A percentile compares a stretch with the other conserved stretches of the same genome.
These are phyloP conservation scores for Tachysurus fulvidraco DNA, from an alignment of 2,113 vertebrate genomes.

Conservation along the genomic window DNA sequence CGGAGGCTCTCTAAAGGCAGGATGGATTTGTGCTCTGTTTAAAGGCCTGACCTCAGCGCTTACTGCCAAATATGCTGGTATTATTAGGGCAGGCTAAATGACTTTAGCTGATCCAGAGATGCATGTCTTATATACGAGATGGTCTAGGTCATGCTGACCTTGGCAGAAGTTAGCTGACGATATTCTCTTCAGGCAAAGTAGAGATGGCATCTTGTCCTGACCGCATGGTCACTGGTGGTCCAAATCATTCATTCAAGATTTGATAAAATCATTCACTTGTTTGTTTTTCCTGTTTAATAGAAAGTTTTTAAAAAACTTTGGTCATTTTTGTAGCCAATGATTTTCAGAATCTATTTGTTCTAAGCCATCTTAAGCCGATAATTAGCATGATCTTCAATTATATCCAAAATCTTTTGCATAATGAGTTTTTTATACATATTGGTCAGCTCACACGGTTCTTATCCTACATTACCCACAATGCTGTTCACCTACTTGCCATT, in stretches of 20 bases:
- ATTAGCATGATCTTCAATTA: neutral
- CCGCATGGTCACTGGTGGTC: neutral
- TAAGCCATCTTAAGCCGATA: neutral
- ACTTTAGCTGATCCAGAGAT: constrained; percentile 61
- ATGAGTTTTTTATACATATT: neutral
- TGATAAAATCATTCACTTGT: too few species aligned
- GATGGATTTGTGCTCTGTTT: constrained; percentile 78
- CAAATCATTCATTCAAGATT: too few species aligned
- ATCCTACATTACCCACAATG: neutral
- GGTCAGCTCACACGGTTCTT: neutral
- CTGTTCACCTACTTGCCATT: neutral
- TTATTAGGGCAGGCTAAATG: constrained; percentile 72
- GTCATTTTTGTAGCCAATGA: neutral
- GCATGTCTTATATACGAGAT: constrained; percentile 63
- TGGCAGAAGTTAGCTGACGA: constrained; percentile 49
- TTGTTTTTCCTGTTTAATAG: too few species aligned
- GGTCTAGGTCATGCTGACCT: constrained; percentile 79
- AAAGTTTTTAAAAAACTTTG: too few species aligned
- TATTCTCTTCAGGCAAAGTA: neutral
- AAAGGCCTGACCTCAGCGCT: constrained; percentile 85
- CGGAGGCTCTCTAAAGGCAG: constrained; percentile 68
- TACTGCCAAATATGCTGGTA: constrained; percentile 71
- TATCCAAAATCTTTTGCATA: neutral
- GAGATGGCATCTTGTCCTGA: neutral
- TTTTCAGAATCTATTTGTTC: neutral